phyloP scores from a whole-genome alignment of 2,888 invertebrate genomes.

The Oscheius myriophilus region DNA sequence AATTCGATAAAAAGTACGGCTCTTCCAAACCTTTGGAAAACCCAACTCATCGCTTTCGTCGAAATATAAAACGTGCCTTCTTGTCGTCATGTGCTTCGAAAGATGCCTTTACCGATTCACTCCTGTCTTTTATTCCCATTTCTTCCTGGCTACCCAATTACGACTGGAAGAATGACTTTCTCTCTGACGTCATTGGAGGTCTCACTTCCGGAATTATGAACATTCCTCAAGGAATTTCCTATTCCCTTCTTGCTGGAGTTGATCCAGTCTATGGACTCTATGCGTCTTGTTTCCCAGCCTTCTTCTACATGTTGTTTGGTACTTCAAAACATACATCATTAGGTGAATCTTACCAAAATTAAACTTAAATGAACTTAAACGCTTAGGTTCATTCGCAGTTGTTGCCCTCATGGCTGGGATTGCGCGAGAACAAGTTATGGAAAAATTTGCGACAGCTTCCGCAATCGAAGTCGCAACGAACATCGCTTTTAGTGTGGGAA shows the following conservation, averaged over 20 bases:
- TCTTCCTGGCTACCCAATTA: slow-evolving; percentile 31
- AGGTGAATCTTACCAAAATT: slow-evolving; percentile 73
- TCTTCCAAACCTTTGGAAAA: slow-evolving; percentile 9
- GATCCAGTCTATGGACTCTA: slow-evolving; percentile 77
- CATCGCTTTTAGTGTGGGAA: slow-evolving; percentile 23
- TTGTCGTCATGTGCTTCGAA: slow-evolving; percentile 13
- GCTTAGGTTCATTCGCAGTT: slow-evolving; percentile 34
- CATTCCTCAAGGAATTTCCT: slow-evolving; percentile 72
- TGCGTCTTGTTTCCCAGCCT: slow-evolving; percentile 89
- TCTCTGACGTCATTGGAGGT: slow-evolving; percentile 32
- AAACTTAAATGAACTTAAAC: not conserved
- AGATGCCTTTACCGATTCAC: slow-evolving; percentile 6
- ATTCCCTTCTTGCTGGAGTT: slow-evolving; percentile 73
- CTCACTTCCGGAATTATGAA: slow-evolving; percentile 33
- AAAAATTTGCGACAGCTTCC: slow-evolving; percentile 13
- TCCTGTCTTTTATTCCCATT: slow-evolving; percentile 28
- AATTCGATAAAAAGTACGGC: not conserved
- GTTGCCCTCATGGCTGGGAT: slow-evolving; percentile 31
- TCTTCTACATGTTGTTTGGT: slow-evolving; percentile 87
- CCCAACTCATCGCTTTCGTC: not conserved
- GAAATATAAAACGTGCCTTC: slow-evolving; percentile 11
- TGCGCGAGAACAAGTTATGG: slow-evolving; percentile 25
- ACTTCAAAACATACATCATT: slow-evolving; percentile 89
- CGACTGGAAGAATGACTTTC: slow-evolving; percentile 11
- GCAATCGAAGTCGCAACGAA: slow-evolving; percentile 24